Evolutionary conservation across 2,888 invertebrate species (phyloP), one percentile per base, ranked within the genome.

Genomic region (Cremastinae sp.): DNA sequence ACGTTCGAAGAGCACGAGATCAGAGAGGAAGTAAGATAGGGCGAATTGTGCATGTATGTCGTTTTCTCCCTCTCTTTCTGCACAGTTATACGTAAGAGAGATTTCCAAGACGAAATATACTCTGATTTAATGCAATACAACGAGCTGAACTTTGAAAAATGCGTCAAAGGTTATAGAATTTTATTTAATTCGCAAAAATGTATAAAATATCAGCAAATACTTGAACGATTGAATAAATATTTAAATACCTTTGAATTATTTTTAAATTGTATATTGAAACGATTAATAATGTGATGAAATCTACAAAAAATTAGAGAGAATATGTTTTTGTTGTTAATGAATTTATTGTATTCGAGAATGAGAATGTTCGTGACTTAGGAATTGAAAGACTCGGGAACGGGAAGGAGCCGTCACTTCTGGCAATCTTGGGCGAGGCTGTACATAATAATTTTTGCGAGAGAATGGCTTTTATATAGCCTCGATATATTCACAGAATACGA

Each of bases 121-220:
- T 79, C 82, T 64, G 82, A 83, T 87, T 88, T 87, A 87, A 88
- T 86, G 87, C 85, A 86, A 88, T 88, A 86, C 87, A 85, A 83
- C 83, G 16, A 39, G 20, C 37, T 14, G 51, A 16, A 49, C 22
- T 43, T 66, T 55, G 37, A 66, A 45, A 41, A 43, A 65, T 65
- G 43, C 53, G n/a, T 16, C n/a, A 2, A n/a, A 20, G 16, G 22
- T 43, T 28, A 22, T 14, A 20, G 4, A 28, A 20, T 9, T 28
- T 45, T 55, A 14, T 28, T 28, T n/a, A n/a, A n/a, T n/a, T n/a
- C n/a, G n/a, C n/a, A n/a, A n/a, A n/a, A n/a, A n/a, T n/a, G n/a
- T n/a, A n/a, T n/a, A n/a, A n/a, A n/a, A n/a, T n/a, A n/a, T n/a
- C n/a, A n/a, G n/a, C n/a, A n/a, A n/a, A n/a, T n/a, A n/a, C n/a